Evolutionary conservation across 1,140 invertebrate species (phyloP), one percentile per base, ranked within the genome.

Genomic region (Gonatopus flavifemur): DNA sequence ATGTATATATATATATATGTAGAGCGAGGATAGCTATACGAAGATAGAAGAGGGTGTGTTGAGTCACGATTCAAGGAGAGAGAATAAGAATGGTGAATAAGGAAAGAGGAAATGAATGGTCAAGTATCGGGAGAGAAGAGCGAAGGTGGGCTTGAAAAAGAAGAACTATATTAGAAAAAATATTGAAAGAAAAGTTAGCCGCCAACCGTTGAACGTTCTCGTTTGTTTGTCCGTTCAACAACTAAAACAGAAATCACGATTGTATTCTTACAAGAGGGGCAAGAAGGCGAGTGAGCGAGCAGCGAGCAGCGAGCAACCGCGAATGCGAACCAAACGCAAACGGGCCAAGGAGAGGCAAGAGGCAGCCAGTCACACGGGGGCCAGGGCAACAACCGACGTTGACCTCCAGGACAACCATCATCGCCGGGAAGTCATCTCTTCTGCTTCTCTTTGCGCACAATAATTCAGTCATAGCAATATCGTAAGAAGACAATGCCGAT

Each of bases 331-430:
- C n/a, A n/a, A n/a, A n/a, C n/a, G n/a, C n/a, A n/a, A 55, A 40
- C 54, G 49, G 56, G 55, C 50, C 50, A 55, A 60, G 52, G 43
- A 32, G 46, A 53, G 52, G 52, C 49, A 51, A 7, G 36, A 40
- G 41, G 16, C 39, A 44, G 49, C 39, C 28, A 40, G 30, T 50
- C 38, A 35, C 18, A 38, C 25, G 47, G 39, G 45, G 48, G 57
- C 39, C 57, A 55, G 65, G 55, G 62, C 66, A 68, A 66, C 62
- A 68, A 68, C 66, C 66, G 66, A 54, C 12, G 62, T 55, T 68
- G 66, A 68, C 66, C 66, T 64, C 57, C 42, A 50, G 51, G 52
- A 50, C 51, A 56, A 51, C 37, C 45, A 51, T 57, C 42, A 38
- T 32, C 57, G 39, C 38, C 47, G 25, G 30, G n/a, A n/a, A n/a